A percentile compares a stretch with the other conserved stretches of the same genome.
Conservation (phyloP, 2,888 invertebrate species). For the Tholera decimalis region DNA sequence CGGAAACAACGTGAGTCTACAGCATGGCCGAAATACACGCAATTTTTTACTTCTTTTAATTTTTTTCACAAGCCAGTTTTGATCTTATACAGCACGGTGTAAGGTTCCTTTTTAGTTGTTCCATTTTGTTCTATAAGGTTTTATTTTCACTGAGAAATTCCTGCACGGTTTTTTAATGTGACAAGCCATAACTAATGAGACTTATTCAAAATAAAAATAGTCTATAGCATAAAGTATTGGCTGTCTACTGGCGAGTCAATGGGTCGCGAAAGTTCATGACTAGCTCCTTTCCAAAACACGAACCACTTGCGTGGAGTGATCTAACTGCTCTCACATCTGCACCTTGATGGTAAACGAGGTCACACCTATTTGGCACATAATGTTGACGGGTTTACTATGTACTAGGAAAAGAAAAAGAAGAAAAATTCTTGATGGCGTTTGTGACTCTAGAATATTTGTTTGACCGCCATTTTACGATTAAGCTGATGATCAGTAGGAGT, state of each 20-base stretch:
- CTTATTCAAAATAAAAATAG: too few relatives aligned
- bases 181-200: not conserved
- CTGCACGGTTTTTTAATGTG: not conserved
- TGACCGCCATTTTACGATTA: too few relatives aligned
- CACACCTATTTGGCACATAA: not conserved
- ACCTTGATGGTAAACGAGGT: not conserved
- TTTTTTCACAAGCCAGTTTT: slow-evolving; percentile 36
- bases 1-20: slow-evolving; percentile 92
- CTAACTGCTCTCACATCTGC: not conserved
- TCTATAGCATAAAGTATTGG: not conserved
- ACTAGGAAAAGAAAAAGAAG: not conserved
- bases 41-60: slow-evolving; percentile 33
- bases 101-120: slow-evolving; percentile 28
- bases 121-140: slow-evolving; percentile 2
- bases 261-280: not conserved
- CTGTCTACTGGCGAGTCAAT: not conserved
- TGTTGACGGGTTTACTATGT: not conserved
- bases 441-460: too few relatives aligned
- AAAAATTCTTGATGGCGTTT: too few relatives aligned
- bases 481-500: too few relatives aligned
- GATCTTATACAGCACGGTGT: slow-evolving; percentile 26
- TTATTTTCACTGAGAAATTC: not conserved
- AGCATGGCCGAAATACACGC: slow-evolving; percentile 80
- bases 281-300: not conserved
- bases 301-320: not conserved